Base-by-base conservation (phyloP, 2,113 vertebrate genomes). In the Galemys pyrenaicus region DNA sequence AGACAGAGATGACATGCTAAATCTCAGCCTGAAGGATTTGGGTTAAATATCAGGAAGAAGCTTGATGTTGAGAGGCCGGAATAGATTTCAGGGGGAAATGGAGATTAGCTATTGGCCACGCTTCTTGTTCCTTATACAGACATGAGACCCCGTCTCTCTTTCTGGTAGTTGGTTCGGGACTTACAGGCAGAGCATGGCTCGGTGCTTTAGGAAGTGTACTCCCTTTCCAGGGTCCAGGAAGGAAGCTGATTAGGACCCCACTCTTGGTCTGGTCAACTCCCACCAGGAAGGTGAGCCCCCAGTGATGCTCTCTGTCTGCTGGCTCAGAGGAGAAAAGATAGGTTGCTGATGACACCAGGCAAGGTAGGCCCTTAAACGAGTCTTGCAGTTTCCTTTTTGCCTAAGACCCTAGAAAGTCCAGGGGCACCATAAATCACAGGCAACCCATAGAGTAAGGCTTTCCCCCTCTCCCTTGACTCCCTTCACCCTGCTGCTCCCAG, bases 41-140 rank as follows among this genome's bases (percentile, higher is more conserved):
- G 62, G 75, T 41, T 70, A 22, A 16, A 15, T 24, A 2, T 70
- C 77, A 58, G 71, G 44, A 70, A n/a, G 65, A 77, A 62, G 58
- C 15, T 58, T 35, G 62, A 2, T 60, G 60, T 28, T 13, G 15
- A 22, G 22, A 51, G 49, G 35, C 39, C 30, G 35, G 35, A 35
- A 32, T 17, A 26, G 44, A 30, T 28, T 19, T 73, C 70, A 78
- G n/a, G 49, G 35, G 60, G 35, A 83, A 13, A 39, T 12, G 46
- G n/a, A 56, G 28, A 2, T 12, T 0, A 28, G 46, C 22, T 28
- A 6, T 39, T 32, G 46, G 19, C 32, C 7, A 28, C 0, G 0
- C 39, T 32, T 20, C 30, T 30, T 26, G 1, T 37, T 17, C 22
- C 30, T 30, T 26, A 6, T 2, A 3, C 1, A 37, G 24, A 28